A percentile compares a stretch with the other conserved stretches of the same genome.
Conservation (phyloP, 2,113 vertebrate species). For the Nothoprocta pentlandii region DNA sequence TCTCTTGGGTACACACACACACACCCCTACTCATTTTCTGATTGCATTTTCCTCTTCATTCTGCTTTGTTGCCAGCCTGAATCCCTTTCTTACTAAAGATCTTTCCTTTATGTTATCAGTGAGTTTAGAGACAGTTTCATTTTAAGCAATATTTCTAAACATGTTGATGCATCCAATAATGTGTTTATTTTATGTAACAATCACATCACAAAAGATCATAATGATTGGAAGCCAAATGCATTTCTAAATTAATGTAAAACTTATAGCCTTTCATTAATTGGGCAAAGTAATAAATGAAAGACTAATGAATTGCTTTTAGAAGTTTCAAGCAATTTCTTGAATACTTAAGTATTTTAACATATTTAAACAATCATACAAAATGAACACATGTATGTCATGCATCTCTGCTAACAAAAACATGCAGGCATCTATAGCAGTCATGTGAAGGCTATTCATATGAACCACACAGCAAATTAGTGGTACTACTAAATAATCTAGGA, state of each 20-base stretch:
- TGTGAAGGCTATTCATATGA: background rate
- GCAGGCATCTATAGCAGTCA: background rate
- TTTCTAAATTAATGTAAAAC: constrained; percentile 48
- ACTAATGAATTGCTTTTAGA: background rate
- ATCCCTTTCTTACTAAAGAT: background rate
- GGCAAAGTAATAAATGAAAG: constrained; percentile 29
- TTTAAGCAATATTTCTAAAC: constrained; percentile 22
- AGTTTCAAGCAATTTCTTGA: constrained; percentile 3
- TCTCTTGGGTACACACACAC: too few relatives aligned
- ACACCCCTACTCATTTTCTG: background rate
- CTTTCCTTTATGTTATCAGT: background rate
- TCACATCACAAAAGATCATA: background rate
- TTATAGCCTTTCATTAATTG: constrained; percentile 32
- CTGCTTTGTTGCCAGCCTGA: background rate
- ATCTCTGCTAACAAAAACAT: background rate
- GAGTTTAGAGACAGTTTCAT: constrained; percentile 25
- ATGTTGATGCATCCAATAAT: background rate
- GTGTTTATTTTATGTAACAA: constrained; percentile 38
- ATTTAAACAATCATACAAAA: background rate
- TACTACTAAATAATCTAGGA: background rate
- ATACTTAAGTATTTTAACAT: constrained; percentile 16
- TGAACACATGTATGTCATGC: background rate
- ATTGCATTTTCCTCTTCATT: background rate
- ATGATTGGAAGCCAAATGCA: constrained; percentile 12
- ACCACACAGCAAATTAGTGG: background rate